Percentiles rank a stretch among this genome's conserved stretches.
These are phyloP conservation scores for Scaptodrosophila lebanonensis DNA, from an alignment of 1,140 invertebrate genomes.

Conservation along the genomic window DNA sequence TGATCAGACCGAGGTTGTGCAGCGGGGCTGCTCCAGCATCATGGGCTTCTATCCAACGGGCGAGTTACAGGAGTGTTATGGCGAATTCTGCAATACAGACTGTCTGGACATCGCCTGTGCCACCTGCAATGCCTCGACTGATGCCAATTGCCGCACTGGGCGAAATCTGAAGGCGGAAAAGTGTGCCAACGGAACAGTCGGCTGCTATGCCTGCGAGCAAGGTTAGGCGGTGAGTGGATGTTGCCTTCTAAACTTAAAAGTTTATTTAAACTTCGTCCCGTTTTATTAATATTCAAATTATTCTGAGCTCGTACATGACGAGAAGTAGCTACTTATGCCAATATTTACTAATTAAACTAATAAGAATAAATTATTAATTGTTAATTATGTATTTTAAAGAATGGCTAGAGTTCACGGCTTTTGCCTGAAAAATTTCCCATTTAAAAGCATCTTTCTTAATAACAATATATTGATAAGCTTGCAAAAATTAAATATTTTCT, in stretches of 20 bases:
- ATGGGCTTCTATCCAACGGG: conserved; percentile 60
- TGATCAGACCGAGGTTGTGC: conserved; percentile 47
- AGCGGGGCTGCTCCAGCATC: conserved; percentile 61
- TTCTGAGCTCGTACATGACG: too few species aligned
- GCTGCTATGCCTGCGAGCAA: conserved; percentile 66
- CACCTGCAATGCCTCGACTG: conserved; percentile 49
- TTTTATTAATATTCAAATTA: not conserved
- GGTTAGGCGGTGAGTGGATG: conserved; percentile 47
- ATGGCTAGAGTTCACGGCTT: too few species aligned
- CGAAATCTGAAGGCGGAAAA: conserved; percentile 22
- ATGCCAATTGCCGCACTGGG: conserved; percentile 43
- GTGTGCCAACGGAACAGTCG: conserved; percentile 39
- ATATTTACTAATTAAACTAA: too few species aligned
- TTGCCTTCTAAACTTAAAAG: too few species aligned
- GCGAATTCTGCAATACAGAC: conserved; percentile 56
- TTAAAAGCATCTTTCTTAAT: too few species aligned
- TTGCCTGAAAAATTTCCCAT: too few species aligned
- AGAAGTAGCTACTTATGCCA: too few species aligned
- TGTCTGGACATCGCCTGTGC: conserved; percentile 59
- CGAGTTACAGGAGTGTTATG: conserved; percentile 49
- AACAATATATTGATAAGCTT: too few species aligned
- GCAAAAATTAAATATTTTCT: too few species aligned
- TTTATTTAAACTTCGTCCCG: not conserved
- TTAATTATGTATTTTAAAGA: too few species aligned
- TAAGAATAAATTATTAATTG: too few species aligned